Evolutionary conservation across 2,797 vertebrate species (phyloP), one percentile per base, ranked within the genome.

Genomic region (Pseudochromis fuscus): DNA sequence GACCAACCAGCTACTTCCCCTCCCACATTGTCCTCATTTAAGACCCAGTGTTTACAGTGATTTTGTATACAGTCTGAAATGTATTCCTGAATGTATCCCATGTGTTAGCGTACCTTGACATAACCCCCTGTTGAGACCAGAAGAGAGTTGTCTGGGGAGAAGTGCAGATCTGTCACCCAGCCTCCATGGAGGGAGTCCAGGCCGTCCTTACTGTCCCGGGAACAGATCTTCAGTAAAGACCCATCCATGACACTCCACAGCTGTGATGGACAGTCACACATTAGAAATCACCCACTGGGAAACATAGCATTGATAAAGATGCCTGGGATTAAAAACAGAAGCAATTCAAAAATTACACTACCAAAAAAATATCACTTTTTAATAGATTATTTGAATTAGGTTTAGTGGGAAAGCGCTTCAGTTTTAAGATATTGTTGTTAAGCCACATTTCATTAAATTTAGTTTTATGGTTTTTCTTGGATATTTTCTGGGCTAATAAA

Each of bases 101-200:
- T 25, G 33, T 8, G 45, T 35, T 16, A 9, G 23, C 80, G 1
- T 71, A 99, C 97, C 96, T 98, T 97, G 55, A 99, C 91, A 84
- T 96, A 96, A 16, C 96, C 97, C 3, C 96, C 96, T 7, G 95
- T 96, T 1, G 98, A 98, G 38, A 98, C 95, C 42, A 99, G 95
- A 48, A 95, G 90, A 65, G 91, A 91, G 89, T 93, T 79, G 68
- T 98, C 95, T 2, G 95, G 94, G 72, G 97, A 98, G 89, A 99
- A 99, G 77, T 94, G 95, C 72, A 99, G 91, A 89, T 97, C 96
- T 0, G 96, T 97, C 79, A 98, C 95, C 97, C 97, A 99, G 45
- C 97, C 97, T 38, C 95, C 96, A 0, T 98, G 96, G 3, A 96
- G 93, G 0, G 94, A 95, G 65, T 96, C 94, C 90, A 95, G 94